Conservation (phyloP, 2,888 invertebrate genomes). For the Diaperis boleti region DNA sequence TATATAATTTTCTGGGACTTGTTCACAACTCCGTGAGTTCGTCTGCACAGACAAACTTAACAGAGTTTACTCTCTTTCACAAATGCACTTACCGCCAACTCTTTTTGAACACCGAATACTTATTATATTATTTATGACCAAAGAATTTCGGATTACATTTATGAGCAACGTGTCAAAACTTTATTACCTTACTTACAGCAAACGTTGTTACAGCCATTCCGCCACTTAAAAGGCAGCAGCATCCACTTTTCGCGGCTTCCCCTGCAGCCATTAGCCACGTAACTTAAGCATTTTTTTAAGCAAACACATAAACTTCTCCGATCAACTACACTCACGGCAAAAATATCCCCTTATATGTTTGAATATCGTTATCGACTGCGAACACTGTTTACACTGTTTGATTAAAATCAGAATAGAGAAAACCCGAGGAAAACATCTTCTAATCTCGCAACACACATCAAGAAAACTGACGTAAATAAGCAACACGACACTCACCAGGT, state of each 20-base stretch:
- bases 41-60: too few relatives aligned
- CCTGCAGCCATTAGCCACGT: constrained; percentile 13
- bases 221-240: not conserved
- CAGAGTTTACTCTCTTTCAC: too few relatives aligned
- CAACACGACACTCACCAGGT: constrained; percentile 24
- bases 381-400: constrained; percentile 35
- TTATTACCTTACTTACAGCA: too few relatives aligned
- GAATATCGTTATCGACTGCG: constrained; percentile 42
- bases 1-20: too few relatives aligned
- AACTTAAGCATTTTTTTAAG: constrained; percentile 1
- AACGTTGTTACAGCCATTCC: not conserved
- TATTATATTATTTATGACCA: too few relatives aligned
- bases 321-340: constrained; percentile 5
- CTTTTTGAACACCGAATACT: too few relatives aligned
- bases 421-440: constrained; percentile 23
- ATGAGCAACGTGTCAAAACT: too few relatives aligned
- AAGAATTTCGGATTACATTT: too few relatives aligned
- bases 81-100: too few relatives aligned
- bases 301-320: constrained; percentile 3
- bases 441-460: constrained; percentile 34
- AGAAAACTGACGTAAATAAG: constrained; percentile 40
- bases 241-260: not conserved
- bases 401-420: constrained; percentile 29
- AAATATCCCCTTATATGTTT: constrained; percentile 33
- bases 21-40: too few relatives aligned